These are phyloP conservation scores for Brachirus orientalis DNA, from an alignment of 2,113 vertebrate genomes.

Conservation along the genomic window DNA sequence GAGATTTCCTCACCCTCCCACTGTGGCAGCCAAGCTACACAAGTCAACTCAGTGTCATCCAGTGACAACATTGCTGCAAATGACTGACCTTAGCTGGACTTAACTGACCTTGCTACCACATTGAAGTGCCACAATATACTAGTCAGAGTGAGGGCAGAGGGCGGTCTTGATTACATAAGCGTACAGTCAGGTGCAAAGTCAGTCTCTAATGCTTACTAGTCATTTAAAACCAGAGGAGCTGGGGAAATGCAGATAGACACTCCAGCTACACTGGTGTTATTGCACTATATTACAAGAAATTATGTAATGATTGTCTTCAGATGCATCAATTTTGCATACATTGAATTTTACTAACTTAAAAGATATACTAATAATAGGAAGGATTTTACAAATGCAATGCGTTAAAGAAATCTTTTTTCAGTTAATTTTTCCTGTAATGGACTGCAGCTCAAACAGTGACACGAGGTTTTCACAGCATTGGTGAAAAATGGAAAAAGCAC, in stretches of 20 bases:
- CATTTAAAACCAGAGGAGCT: slow-evolving; percentile 37
- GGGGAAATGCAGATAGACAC: slow-evolving; percentile 37
- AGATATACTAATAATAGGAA: slow-evolving; percentile 21
- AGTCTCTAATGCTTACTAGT: slow-evolving; percentile 27
- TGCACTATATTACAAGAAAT: slow-evolving; percentile 45
- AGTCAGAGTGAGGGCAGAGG: slow-evolving; percentile 23
- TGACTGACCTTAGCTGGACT: slow-evolving; percentile 44
- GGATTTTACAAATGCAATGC: slow-evolving; percentile 22
- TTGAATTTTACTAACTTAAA: slow-evolving; percentile 33
- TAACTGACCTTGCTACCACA: slow-evolving; percentile 33
- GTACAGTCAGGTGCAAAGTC: slow-evolving; percentile 35
- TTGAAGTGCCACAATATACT: slow-evolving; percentile 54
- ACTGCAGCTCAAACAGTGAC: background rate
- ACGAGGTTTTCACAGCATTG: background rate
- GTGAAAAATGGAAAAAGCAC: background rate
- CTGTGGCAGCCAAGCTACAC: slow-evolving; percentile 57
- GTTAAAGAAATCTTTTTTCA: slow-evolving; percentile 36
- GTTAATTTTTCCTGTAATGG: slow-evolving; percentile 31
- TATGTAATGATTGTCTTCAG: slow-evolving; percentile 13
- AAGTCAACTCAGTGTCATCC: slow-evolving; percentile 75
- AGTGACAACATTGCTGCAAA: slow-evolving; percentile 54
- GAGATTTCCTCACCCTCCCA: slow-evolving; percentile 34
- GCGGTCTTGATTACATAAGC: slow-evolving; percentile 43
- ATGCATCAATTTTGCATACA: slow-evolving; percentile 31
- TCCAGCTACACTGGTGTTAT: slow-evolving; percentile 26